Conservation (phyloP, 2,113 vertebrate species). For the Chunga burmeisteri region DNA sequence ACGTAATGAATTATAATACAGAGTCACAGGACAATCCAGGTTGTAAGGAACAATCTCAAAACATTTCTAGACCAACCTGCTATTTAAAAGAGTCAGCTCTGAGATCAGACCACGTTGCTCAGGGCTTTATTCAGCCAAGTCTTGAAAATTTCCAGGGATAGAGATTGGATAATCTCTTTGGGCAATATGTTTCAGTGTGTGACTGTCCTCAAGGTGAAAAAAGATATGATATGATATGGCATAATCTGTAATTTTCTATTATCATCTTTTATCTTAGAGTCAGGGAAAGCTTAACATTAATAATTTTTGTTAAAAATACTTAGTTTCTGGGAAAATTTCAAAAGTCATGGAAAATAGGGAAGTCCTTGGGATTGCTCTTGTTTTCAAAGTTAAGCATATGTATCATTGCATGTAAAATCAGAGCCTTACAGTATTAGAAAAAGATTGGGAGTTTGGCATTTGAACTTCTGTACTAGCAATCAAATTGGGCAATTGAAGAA, state of each 20-base stretch:
- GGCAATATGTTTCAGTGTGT: neutral
- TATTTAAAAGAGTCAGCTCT: neutral
- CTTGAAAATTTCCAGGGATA: neutral
- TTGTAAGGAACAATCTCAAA: neutral
- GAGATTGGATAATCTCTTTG: neutral
- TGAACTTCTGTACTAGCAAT: neutral
- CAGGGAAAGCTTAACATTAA: neutral
- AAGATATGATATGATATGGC: neutral
- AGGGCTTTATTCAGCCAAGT: neutral
- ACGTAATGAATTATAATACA: neutral
- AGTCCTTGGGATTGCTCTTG: neutral
- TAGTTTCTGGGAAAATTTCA: neutral
- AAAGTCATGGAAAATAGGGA: neutral
- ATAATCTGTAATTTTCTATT: neutral
- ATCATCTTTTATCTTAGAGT: neutral
- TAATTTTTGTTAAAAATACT: neutral
- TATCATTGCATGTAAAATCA: neutral
- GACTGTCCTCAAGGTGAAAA: neutral
- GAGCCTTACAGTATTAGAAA: neutral
- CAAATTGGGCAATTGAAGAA: neutral
- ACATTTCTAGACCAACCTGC: neutral
- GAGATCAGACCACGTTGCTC: neutral
- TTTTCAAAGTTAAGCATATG: neutral
- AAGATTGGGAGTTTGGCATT: neutral
- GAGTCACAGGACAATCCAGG: neutral